A percentile compares a stretch with the other conserved stretches of the same genome.
Conservation (phyloP, 2,113 vertebrate genomes). For the Struthio camelus region DNA sequence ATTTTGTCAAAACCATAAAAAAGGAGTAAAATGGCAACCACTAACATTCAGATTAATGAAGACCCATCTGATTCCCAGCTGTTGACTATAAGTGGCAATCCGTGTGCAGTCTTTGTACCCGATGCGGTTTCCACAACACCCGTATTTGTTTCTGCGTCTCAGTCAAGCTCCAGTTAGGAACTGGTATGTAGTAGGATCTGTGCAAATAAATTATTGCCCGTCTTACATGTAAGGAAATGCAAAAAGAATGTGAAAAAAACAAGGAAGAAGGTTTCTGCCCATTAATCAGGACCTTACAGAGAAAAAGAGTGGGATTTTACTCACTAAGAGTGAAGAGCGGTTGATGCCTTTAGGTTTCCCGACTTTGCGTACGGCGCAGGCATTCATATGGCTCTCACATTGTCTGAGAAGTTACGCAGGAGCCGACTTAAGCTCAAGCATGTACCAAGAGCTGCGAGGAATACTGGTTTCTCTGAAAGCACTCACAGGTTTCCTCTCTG, state of each 20-base stretch:
- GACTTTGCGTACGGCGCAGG: constrained; percentile 27
- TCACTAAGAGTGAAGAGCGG: constrained; percentile 43
- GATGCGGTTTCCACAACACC: constrained; percentile 32
- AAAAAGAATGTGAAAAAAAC: constrained; percentile 45
- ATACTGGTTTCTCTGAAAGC: constrained; percentile 32
- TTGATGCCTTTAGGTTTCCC: constrained; percentile 22
- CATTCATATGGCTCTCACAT: constrained; percentile 57
- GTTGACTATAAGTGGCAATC: constrained; percentile 60
- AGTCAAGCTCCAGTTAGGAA: constrained; percentile 60
- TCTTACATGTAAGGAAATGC: constrained; percentile 47
- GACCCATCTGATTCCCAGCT: constrained; percentile 33
- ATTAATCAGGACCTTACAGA: constrained; percentile 47
- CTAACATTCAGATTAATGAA: constrained; percentile 57
- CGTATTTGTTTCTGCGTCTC: constrained; percentile 66
- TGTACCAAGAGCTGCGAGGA: constrained; percentile 24
- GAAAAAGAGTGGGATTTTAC: constrained; percentile 32
- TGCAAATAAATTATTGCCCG: constrained; percentile 38
- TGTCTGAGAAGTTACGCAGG: constrained; percentile 31
- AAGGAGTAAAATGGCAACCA: constrained; percentile 56
- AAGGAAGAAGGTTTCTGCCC: neutral
- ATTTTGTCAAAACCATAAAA: constrained; percentile 47
- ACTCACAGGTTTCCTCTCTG: neutral
- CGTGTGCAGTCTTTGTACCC: constrained; percentile 13
- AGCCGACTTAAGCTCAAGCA: constrained; percentile 2
- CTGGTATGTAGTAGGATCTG: constrained; percentile 40